Conservation (phyloP, 2,113 vertebrate genomes). For the Caranx melampygus region DNA sequence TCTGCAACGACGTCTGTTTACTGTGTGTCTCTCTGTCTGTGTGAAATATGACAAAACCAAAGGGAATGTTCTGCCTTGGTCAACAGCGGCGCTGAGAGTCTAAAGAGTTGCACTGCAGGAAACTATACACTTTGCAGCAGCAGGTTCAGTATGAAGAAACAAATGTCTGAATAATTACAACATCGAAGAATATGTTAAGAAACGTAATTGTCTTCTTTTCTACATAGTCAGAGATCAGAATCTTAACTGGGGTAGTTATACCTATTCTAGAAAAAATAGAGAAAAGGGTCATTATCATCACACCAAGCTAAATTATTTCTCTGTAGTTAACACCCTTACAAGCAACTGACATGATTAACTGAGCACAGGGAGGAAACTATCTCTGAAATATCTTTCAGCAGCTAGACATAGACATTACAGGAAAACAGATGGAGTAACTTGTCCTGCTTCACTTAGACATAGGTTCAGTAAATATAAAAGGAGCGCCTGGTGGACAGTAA, state of each 20-base stretch:
- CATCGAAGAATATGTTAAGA: too few species aligned
- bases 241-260: neutral
- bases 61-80: slow-evolving; percentile 14
- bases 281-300: neutral
- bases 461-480: neutral
- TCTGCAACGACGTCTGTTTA: neutral
- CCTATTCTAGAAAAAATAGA: neutral
- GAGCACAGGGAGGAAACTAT: neutral
- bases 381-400: neutral
- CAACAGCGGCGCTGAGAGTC: slow-evolving; percentile 73
- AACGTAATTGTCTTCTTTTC: neutral
- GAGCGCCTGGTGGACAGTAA: neutral
- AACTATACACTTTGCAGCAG: neutral
- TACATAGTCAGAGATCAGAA: neutral
- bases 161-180: too few species aligned
- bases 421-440: neutral
- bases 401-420: neutral
- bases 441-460: neutral
- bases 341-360: neutral
- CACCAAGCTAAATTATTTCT: accelerated
- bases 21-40: slow-evolving; percentile 36
- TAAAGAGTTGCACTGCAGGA: slow-evolving; percentile 50
- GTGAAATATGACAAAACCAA: neutral
- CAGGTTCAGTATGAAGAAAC: neutral
- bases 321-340: neutral